Evolutionary conservation across 2,797 vertebrate genomes (phyloP), one percentile per base, ranked within the genome.

Genomic region (Molossus molossus): DNA sequence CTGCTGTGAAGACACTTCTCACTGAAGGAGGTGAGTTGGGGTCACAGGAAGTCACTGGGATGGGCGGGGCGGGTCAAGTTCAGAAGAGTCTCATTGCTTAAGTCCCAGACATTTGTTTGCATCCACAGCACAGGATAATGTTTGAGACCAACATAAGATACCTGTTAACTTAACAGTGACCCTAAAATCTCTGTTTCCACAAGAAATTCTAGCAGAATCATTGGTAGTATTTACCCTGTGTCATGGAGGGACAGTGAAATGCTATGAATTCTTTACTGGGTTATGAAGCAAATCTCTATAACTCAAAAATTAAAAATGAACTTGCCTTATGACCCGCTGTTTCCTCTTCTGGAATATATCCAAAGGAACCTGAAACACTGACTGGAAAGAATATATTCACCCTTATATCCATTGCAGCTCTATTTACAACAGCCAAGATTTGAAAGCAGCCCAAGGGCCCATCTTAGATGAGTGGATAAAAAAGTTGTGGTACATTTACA

Each of bases 41-140:
- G 4, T 48, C 13, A 33, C 20, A 33, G 27, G 0, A 21, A 75
- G 3, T 55, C 45, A 6, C 11, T 9, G 4, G 33, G 21, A 25
- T 25, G 57, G 45, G 33, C 17, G 17, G 6, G 8, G n/a, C 33
- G 10, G 0, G 13, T 17, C 6, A 9, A 25, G 57, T 40, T 12
- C 33, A 0, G 18, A 18, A 21, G 0, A 4, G 7, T 45, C 4
- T 84, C 9, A 6, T 10, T 20, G 13, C 20, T 20, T 14, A 40
- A 14, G 11, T n/a, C 37, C 14, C 33, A 48, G 33, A 18, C 17
- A 37, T 27, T 18, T 13, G 15, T 40, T 88, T 20, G 27, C 15
- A 40, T 15, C 60, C 58, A 55, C 5, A 12, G 14, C 27, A 29
- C 50, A 40, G 33, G 23, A 53, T 33, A 50, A 8, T 18, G 20